A percentile compares a stretch with the other conserved stretches of the same genome.
These are phyloP conservation scores for Ommatoiulus sabulosus DNA, from an alignment of 2,888 invertebrate species.

Conservation along the genomic window DNA sequence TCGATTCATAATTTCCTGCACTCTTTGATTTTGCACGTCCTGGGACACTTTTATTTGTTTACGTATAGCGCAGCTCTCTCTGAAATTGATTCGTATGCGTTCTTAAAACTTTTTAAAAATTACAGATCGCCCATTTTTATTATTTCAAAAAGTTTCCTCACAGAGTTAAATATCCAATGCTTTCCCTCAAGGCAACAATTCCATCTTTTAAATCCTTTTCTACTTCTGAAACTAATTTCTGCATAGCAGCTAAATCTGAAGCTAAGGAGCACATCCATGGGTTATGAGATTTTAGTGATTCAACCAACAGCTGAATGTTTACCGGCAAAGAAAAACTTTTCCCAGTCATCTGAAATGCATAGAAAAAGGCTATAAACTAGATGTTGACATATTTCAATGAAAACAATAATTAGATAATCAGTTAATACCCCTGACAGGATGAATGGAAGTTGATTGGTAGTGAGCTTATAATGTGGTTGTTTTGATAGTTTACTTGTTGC, in stretches of 20 bases:
- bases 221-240: not conserved
- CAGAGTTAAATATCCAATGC: conserved; percentile 41
- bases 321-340: conserved; percentile 39
- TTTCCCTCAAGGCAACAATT: not conserved
- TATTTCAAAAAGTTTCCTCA: not conserved
- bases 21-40: not conserved
- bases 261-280: conserved; percentile 30
- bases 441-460: conserved; percentile 25
- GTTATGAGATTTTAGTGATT: conserved; percentile 15
- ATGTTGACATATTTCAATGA: not conserved
- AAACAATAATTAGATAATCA: not conserved
- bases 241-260: conserved; percentile 7
- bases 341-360: conserved; percentile 11
- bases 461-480: not conserved
- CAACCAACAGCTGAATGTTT: conserved; percentile 17
- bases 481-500: not conserved
- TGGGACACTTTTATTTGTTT: not conserved
- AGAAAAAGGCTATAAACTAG: not conserved
- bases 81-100: not conserved
- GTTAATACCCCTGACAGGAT: not conserved
- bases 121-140: not conserved
- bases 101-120: not conserved
- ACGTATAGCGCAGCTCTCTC: conserved; percentile 13
- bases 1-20: not conserved
- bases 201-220: not conserved